Evolutionary conservation across 2,113 vertebrate species (phyloP), one percentile per base, ranked within the genome.

Genomic region (Ceratotherium simum): DNA sequence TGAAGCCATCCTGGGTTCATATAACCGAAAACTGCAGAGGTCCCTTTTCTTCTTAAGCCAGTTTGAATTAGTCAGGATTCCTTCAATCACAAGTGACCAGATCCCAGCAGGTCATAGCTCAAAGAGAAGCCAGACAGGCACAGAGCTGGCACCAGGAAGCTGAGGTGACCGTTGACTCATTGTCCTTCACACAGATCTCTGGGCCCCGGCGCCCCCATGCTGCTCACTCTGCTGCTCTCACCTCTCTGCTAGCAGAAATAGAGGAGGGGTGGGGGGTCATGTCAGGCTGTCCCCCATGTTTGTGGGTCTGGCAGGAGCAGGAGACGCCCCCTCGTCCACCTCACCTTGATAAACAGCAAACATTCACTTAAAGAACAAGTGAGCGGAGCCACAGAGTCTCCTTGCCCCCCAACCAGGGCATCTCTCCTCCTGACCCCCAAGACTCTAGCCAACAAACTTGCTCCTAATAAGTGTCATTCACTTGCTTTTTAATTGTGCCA

Each of bases 401-500:
- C 94, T 87, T 0, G 58, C 73, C 88, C 89, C 48, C 62, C 92
- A 84, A 80, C 0, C 69, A 39, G 73, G 95, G 97, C 7, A 36
- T 96, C 91, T 93, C 95, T 95, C 96, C 64, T 95, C 90, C 39
- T 3, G 42, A 29, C 10, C 42, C 64, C 54, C 80, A 58, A 97
- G 98, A 97, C 82, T 96, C 82, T 11, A 80, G 92, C 82, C 97
- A 92, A 80, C 51, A 75, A 94, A 93, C 58, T 86, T 95, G 87
- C 96, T 91, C 83, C 78, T 67, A 81, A 96, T n/a, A 93, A 67
- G 90, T 76, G 42, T 36, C 92, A 27, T 96, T 96, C 69, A 73
- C 85, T 97, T 98, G 97, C 84, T 98, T 98, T 97, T 96, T 95
- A 97, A 98, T 86, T 97, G 97, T 84, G 88, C 95, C 62, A 10